Percentiles rank a stretch among this genome's conserved stretches.
These are phyloP conservation scores for Sprattus sprattus DNA, from an alignment of 2,113 vertebrate genomes.

Conservation along the genomic window DNA sequence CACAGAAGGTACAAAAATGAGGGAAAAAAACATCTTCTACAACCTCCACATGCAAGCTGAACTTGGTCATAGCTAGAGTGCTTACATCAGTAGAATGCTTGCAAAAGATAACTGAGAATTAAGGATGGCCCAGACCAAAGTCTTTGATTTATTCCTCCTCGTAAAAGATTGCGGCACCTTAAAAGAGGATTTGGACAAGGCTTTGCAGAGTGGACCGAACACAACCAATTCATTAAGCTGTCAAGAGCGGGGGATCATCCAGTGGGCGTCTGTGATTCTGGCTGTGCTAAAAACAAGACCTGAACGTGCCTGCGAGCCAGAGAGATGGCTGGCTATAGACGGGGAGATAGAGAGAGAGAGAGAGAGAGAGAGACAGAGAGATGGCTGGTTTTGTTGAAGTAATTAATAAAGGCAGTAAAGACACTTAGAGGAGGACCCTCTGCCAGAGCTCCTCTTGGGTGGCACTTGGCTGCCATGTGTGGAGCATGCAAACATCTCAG, in stretches of 20 bases:
- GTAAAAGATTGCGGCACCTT: neutral
- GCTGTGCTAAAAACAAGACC: neutral
- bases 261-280: neutral
- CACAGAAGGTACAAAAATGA: neutral
- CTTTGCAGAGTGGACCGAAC: neutral
- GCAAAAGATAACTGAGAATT: neutral
- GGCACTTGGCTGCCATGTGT: conserved; percentile 18
- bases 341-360: too few relatives aligned
- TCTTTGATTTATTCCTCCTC: neutral
- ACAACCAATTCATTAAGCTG: conserved; percentile 13
- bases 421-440: neutral
- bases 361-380: too few relatives aligned
- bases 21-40: neutral
- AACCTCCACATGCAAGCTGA: neutral
- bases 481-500: conserved; percentile 18
- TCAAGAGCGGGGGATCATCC: neutral
- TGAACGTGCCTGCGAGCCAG: neutral
- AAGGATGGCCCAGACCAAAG: neutral
- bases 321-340: too few relatives aligned
- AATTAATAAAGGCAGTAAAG: conserved; percentile 8
- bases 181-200: conserved; percentile 12
- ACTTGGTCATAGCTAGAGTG: neutral
- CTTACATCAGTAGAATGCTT: neutral
- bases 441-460: conserved; percentile 17
- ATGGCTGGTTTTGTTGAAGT: neutral